These are phyloP conservation scores for Prunella fulvescens DNA, from an alignment of 2,113 vertebrate species.

Conservation along the genomic window DNA sequence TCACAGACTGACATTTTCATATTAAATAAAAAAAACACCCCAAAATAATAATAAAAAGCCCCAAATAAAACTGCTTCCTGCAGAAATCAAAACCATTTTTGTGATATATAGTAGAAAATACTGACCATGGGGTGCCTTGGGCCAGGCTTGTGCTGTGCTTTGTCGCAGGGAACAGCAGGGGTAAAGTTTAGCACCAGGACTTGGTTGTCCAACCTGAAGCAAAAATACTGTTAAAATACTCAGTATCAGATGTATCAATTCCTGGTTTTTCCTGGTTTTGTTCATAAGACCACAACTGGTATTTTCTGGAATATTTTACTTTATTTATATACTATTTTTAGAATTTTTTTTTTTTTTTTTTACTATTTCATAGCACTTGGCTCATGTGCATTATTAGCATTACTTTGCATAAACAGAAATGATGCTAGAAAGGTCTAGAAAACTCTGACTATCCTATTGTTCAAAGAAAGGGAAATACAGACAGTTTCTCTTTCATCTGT, in stretches of 20 bases:
- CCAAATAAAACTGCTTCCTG: not conserved
- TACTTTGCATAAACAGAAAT: not conserved
- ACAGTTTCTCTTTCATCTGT: not conserved
- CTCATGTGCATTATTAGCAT: not conserved
- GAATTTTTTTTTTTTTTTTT: too few relatives aligned
- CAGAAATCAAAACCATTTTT: not conserved
- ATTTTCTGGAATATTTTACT: not conserved
- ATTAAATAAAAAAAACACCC: not conserved
- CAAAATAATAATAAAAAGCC: not conserved
- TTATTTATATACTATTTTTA: not conserved
- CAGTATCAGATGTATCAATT: not conserved
- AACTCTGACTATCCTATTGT: not conserved
- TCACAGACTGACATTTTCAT: not conserved
- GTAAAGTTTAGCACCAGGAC: slow-evolving; percentile 48
- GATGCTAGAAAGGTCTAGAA: not conserved
- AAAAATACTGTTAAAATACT: slow-evolving; percentile 1
- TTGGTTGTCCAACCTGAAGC: slow-evolving; percentile 65
- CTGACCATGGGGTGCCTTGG: slow-evolving; percentile 55
- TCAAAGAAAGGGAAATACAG: not conserved
- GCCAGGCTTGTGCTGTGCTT: slow-evolving; percentile 44
- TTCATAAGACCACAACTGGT: not conserved
- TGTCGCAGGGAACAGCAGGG: slow-evolving; percentile 23
- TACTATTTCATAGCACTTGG: not conserved
- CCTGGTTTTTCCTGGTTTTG: accelerated
- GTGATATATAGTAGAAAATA: not conserved